Evolutionary conservation across 2,888 invertebrate genomes (phyloP), one percentile per base, ranked within the genome.

Genomic region (Drosophila fungiperda): DNA sequence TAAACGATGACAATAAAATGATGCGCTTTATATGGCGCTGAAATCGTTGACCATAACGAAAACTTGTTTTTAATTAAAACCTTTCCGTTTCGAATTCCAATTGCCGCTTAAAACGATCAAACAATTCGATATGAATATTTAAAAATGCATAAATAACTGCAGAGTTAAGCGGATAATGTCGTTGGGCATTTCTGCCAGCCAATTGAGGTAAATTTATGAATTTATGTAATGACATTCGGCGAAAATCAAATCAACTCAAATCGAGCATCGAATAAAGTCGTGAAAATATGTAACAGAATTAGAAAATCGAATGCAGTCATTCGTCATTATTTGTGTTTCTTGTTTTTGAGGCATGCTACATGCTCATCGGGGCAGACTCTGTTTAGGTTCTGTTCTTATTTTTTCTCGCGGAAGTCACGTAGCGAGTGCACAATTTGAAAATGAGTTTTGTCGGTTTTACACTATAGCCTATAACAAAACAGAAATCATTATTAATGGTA

Each of bases 401-500:
- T 77, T 82, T 80, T 82, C 71, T 70, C 73, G 86, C 82, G 87
- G 87, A 88, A 88, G 90, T 88, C 87, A 88, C 87, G 87, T 88
- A 85, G 80, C 78, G 74, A 74, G 55, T 69, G 88, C 87, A 78
- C 87, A 83, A 89, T 88, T 90, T 88, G 82, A 83, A 88, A 87
- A 87, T 87, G 84, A 83, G 89, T 90, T 87, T 87, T 87, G 87
- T 85, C 88, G 88, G 89, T 90, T 89, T 89, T 88, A 86, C 88
- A 88, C 89, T 70, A 29, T 45, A 67, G 59, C 71, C 69, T 73
- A 58, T 66, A 70, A 61, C 53, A 61, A 63, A 69, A 64, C 62
- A 66, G 62, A 76, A 81, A 80, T 80, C 77, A 76, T 80, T 80
- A 76, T 80, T 77, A 74, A 83, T 83, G 50, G 74, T 80, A 63